Conservation (phyloP, 2,797 vertebrate genomes). For the Leuciscus waleckii region DNA sequence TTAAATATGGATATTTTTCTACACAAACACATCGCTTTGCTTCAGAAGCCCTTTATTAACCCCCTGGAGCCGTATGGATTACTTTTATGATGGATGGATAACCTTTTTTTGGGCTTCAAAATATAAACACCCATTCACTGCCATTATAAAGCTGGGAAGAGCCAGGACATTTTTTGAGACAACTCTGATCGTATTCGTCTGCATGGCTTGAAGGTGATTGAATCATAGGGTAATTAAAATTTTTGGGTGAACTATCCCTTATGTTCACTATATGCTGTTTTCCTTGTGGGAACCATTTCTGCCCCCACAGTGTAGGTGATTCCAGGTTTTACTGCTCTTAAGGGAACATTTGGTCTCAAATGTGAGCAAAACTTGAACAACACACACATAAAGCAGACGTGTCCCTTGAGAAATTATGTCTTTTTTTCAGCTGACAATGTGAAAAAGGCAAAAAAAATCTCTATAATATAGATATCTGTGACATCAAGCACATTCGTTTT, state of each 20-base stretch:
- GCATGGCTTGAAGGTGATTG: no score
- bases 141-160: no score
- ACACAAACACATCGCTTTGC: no score
- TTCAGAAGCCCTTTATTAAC: no score
- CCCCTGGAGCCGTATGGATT: no score
- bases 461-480: not conserved
- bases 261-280: not conserved
- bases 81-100: no score
- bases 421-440: constrained; percentile 15
- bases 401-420: not conserved
- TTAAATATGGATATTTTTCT: no score
- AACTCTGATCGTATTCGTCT: no score
- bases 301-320: not conserved
- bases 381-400: not conserved
- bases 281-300: not conserved
- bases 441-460: not conserved
- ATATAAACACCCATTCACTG: no score
- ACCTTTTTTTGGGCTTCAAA: no score
- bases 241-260: not conserved
- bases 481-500: constrained; percentile 28
- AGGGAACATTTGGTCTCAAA: not conserved
- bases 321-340: not conserved
- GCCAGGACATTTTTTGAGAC: no score
- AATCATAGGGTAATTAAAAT: no score
- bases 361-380: not conserved